These are phyloP conservation scores for Drosophila kurseongensis DNA, from an alignment of 1,140 invertebrate genomes.

Conservation along the genomic window DNA sequence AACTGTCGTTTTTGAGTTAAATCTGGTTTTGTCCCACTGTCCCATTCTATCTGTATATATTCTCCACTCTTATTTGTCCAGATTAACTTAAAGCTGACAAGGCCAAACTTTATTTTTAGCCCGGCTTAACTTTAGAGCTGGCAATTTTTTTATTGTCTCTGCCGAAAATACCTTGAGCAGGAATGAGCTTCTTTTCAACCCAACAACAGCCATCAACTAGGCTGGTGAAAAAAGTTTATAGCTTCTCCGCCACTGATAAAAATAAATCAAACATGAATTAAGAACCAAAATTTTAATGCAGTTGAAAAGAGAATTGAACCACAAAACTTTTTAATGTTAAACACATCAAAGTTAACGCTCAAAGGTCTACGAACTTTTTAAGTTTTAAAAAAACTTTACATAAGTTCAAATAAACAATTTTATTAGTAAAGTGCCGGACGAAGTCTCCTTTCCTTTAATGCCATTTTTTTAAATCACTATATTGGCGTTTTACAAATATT, in stretches of 20 bases:
- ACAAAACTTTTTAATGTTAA: too few relatives aligned
- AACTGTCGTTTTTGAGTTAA: slow-evolving; percentile 34
- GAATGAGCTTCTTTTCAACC: slow-evolving; percentile 7
- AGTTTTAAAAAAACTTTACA: too few relatives aligned
- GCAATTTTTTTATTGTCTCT: slow-evolving; percentile 28
- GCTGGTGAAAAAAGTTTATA: slow-evolving; percentile 39
- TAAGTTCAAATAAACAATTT: too few relatives aligned
- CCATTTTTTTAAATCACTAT: too few relatives aligned
- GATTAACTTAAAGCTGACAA: slow-evolving; percentile 43
- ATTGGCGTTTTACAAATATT: too few relatives aligned
- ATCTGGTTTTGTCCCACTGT: background rate
- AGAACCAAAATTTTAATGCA: too few relatives aligned
- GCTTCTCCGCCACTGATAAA: background rate
- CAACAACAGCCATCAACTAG: slow-evolving; percentile 16
- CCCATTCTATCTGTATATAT: background rate
- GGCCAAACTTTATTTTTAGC: slow-evolving; percentile 45
- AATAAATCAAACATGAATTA: background rate
- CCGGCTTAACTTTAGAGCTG: slow-evolving; percentile 30
- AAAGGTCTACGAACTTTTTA: too few relatives aligned
- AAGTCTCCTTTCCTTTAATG: too few relatives aligned
- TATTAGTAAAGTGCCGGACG: too few relatives aligned
- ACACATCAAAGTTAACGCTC: too few relatives aligned
- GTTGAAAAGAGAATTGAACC: background rate
- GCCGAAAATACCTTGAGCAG: slow-evolving; percentile 29
- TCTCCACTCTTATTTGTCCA: background rate